Evolutionary conservation across 2,797 vertebrate species (phyloP).

Genomic region (Synanceia verrucosa): DNA sequence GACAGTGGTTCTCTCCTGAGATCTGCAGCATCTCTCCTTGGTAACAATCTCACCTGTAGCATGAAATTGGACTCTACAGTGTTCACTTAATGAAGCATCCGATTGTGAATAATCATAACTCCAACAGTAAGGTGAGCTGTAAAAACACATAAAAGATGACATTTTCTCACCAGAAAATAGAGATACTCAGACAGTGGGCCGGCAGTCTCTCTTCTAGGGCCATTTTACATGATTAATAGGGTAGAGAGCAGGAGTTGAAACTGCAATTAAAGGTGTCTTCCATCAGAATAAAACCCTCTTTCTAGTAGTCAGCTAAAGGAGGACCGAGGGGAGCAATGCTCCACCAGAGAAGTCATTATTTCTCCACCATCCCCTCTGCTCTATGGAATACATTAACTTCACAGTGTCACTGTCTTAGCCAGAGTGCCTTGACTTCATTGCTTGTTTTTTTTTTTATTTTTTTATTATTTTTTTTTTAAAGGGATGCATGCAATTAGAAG

Average conservation of each 20-base stretch:
- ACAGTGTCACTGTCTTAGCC: constrained; percentile 78
- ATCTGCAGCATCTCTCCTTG: constrained; percentile 57
- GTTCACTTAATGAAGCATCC: constrained; percentile 65
- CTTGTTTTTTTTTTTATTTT: too few species aligned
- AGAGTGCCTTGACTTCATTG: constrained; percentile 70
- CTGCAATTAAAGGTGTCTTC: constrained; percentile 74
- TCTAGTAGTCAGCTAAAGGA: constrained; percentile 67
- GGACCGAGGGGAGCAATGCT: constrained; percentile 67
- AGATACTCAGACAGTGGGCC: constrained; percentile 24
- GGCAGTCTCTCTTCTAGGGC: constrained; percentile 38
- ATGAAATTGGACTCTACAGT: constrained; percentile 24
- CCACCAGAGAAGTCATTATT: constrained; percentile 74
- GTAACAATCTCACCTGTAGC: constrained; percentile 67
- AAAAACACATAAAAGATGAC: constrained; percentile 43
- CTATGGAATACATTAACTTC: constrained; percentile 79
- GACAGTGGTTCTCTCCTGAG: constrained; percentile 66
- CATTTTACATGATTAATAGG: constrained; percentile 72
- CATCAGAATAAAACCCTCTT: constrained; percentile 64
- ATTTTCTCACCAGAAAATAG: constrained; percentile 30
- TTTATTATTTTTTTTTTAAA: too few species aligned
- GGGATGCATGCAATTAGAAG: constrained; percentile 87
- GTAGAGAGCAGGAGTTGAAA: constrained; percentile 62
- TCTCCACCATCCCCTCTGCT: constrained; percentile 65
- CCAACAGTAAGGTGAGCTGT: constrained; percentile 17
- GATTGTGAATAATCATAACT: constrained; percentile 41